Conservation (phyloP, 1,140 invertebrate species). For the Penaeus vannamei region DNA sequence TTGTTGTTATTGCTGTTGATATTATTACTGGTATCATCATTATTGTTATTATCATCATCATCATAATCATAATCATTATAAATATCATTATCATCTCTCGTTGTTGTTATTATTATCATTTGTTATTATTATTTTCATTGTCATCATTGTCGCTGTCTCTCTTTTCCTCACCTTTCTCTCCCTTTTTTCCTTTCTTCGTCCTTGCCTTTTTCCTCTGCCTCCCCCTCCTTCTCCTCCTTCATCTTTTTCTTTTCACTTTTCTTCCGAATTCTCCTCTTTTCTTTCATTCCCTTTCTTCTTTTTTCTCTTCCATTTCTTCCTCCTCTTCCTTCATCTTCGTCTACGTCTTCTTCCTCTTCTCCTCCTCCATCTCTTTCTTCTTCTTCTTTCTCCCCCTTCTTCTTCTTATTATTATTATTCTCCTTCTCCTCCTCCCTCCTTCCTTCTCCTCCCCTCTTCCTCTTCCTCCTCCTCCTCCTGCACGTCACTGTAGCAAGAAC, state of each 20-base stretch:
- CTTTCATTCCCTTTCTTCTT: neutral
- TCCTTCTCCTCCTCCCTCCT: too few relatives aligned
- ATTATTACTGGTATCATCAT: neutral
- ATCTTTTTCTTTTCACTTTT: neutral
- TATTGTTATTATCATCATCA: neutral
- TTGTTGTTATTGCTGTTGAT: neutral
- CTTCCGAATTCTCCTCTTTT: neutral
- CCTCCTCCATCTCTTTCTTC: too few relatives aligned
- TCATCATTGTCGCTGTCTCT: neutral
- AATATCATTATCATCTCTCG: neutral
- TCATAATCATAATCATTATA: neutral
- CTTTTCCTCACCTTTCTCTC: neutral
- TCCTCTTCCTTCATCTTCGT: too few relatives aligned
- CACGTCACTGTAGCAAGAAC: too few relatives aligned
- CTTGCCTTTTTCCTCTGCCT: neutral
- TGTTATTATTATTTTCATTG: neutral
- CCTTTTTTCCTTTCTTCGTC: neutral
- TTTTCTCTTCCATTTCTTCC: neutral
- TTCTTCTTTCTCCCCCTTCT: too few relatives aligned
- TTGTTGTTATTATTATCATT: too few relatives aligned
- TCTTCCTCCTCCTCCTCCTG: too few relatives aligned
- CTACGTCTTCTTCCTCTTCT: too few relatives aligned
- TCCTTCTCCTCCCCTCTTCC: too few relatives aligned
- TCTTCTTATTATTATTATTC: too few relatives aligned
- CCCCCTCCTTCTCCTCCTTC: neutral